Base-by-base conservation (phyloP, 1,140 invertebrate species). In the Macrostomum lignano region DNA sequence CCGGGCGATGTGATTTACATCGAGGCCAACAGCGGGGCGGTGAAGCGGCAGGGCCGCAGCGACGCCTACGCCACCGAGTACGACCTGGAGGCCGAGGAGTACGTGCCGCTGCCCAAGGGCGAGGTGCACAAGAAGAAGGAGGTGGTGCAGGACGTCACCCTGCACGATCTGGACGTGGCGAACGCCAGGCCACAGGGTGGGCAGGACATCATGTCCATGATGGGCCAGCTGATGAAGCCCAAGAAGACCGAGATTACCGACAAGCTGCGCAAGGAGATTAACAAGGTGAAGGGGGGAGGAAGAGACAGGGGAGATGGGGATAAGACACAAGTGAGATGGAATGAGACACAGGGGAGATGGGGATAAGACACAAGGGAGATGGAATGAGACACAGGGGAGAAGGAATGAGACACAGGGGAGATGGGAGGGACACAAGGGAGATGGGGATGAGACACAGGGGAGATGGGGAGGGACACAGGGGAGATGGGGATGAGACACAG, bases 161-260 rank as follows among this genome's bases (percentile, higher is more conserved):
- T 98, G 11, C 86, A 96, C 56, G 91, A 98, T 62, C 62, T 98
- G 38, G 91, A 98, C 62, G 70, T 78, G 31, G 86, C 88, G 7
- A 98, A 98, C 65, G 77, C 91, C 0, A 69, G 73, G 43, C 91
- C 91, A 3, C 31, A 58, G 60, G 84, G 86, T 17, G 82, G 82
- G 3, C 82, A 93, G 50, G 91, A 98, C 53, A 79, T 96, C 29
- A 69, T 94, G 51, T 88, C 84, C 1, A 91, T 98, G 74, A 82
- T 98, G 74, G 78, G 82, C 1, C 82, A 94, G 49, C 61, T 98
- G 7, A 77, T 96, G 69, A 96, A 96, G 58, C 86, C 82, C 29
- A 93, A 88, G 58, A 96, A 96, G 59, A 98, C 91, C 19, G 91
- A 98, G 71, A 98, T 98, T 42, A 98, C 88, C 45, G 91, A 98